A percentile compares a stretch with the other conserved stretches of the same genome.
Conservation (phyloP, 2,888 invertebrate genomes). For the Hyppa rectilinea region DNA sequence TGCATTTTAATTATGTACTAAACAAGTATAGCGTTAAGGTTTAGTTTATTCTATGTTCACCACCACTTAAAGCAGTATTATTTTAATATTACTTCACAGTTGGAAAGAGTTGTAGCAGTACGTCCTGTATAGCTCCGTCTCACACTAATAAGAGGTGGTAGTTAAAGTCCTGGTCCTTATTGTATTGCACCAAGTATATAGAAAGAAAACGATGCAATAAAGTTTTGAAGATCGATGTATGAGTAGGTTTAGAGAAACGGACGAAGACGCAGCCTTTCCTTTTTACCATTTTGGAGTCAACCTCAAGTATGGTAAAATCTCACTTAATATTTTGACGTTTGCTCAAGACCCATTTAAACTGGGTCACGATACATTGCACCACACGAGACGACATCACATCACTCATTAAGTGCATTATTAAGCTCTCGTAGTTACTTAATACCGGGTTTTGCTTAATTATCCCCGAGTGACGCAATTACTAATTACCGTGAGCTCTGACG, state of each 20-base stretch:
- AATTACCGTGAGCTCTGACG: constrained; percentile 58
- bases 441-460: constrained; percentile 55
- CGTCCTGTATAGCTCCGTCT: no score
- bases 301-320: background rate
- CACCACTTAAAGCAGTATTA: no score
- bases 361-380: background rate
- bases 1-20: background rate
- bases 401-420: constrained; percentile 58
- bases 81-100: no score
- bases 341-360: background rate
- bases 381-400: constrained; percentile 15
- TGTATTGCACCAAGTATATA: background rate
- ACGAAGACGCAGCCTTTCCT: background rate
- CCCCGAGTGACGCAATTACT: constrained; percentile 59
- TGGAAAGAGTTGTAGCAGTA: no score
- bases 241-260: background rate
- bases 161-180: no score
- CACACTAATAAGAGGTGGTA: no score
- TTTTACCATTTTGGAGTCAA: no score
- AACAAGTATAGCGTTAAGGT: background rate
- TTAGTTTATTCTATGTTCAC: background rate
- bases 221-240: background rate
- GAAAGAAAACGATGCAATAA: background rate
- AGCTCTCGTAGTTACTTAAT: constrained; percentile 51
- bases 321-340: background rate